Conservation (phyloP, 1,140 invertebrate species). For the Chelonus insularis region DNA sequence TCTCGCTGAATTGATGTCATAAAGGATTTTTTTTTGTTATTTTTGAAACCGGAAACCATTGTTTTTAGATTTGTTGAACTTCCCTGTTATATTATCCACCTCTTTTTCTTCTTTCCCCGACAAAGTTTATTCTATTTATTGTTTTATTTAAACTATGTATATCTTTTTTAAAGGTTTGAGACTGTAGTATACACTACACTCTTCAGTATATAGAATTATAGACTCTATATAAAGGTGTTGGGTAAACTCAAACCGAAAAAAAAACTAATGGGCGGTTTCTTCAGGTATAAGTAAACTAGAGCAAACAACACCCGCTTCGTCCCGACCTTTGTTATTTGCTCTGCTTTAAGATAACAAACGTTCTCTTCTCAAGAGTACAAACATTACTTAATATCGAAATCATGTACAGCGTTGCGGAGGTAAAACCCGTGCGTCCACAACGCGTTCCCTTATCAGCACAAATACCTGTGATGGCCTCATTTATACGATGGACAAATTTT, state of each 20-base stretch:
- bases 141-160: too few species aligned
- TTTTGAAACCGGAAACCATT: too few species aligned
- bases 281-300: conserved; percentile 51
- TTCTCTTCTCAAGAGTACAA: conserved; percentile 47
- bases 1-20: too few species aligned
- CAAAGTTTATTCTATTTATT: too few species aligned
- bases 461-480: conserved; percentile 30
- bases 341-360: conserved; percentile 47
- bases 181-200: too few species aligned
- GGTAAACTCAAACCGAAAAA: background rate
- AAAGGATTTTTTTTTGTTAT: too few species aligned
- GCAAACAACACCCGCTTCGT: conserved; percentile 51
- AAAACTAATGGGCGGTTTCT: conserved; percentile 35
- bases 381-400: conserved; percentile 57
- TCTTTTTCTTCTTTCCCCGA: too few species aligned
- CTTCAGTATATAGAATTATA: conserved; percentile 33
- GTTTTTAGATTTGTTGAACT: too few species aligned
- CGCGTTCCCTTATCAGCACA: conserved; percentile 30
- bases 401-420: conserved; percentile 30
- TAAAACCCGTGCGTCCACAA: background rate
- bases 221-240: background rate
- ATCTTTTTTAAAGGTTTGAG: background rate
- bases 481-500: conserved; percentile 30
- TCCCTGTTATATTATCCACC: too few species aligned
- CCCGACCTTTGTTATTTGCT: conserved; percentile 50